Evolutionary conservation across 1,140 invertebrate genomes (phyloP).

Genomic region (Berghia stephanieae): DNA sequence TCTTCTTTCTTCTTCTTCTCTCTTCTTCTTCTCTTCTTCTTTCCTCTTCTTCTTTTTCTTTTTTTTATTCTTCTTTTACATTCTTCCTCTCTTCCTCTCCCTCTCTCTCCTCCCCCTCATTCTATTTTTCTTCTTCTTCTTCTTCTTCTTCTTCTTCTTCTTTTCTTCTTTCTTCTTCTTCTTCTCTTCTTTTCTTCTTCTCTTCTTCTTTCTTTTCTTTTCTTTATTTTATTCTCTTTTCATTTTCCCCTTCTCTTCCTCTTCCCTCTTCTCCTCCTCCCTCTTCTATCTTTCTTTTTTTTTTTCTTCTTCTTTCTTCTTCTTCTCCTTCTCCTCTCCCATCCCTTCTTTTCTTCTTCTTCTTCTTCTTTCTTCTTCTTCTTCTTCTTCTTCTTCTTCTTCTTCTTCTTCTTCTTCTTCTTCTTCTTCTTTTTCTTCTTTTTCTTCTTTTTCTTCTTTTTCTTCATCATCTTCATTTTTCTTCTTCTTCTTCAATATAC

Average conservation of each 20-base stretch:
- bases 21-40: constrained; percentile 12
- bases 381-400: neutral
- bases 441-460: neutral
- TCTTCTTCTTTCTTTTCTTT: neutral
- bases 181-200: neutral
- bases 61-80: neutral
- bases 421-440: neutral
- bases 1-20: neutral
- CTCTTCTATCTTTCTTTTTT: neutral
- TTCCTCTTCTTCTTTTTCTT: neutral
- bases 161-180: neutral
- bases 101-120: neutral
- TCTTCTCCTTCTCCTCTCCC: neutral
- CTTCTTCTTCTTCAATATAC: too few relatives aligned
- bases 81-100: neutral
- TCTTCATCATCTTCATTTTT: too few relatives aligned
- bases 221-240: neutral
- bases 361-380: neutral
- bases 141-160: neutral
- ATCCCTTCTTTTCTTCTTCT: neutral
- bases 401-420: neutral
- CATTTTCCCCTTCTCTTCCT: neutral
- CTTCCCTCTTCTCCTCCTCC: neutral
- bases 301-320: neutral
- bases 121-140: neutral